Conservation (phyloP, 64 coral and sea anemone species). For the Pocillopora verrucosa region DNA sequence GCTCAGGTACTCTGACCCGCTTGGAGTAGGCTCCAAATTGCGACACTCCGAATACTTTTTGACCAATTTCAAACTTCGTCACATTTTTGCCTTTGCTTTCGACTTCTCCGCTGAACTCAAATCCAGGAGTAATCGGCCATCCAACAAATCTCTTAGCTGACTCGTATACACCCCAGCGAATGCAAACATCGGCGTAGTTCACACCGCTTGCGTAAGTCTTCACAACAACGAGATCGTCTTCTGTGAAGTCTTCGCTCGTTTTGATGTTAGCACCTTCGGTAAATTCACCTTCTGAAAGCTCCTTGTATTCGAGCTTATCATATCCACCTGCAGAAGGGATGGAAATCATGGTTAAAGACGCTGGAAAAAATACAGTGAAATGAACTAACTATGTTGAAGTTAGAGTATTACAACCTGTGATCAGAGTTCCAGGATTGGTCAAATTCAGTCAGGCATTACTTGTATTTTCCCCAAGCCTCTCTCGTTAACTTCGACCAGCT, state of each 20-base stretch:
- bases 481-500: no score
- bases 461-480: no score
- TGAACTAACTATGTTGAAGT: no score
- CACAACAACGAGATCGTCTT: constrained; percentile 78
- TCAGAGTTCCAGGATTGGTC: no score
- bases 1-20: constrained; percentile 76
- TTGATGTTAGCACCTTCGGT: constrained; percentile 89
- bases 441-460: no score
- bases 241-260: constrained; percentile 43
- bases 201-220: constrained; percentile 83
- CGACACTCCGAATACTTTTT: constrained; percentile 82
- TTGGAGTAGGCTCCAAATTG: constrained; percentile 91
- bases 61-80: constrained; percentile 80
- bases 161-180: constrained; percentile 91
- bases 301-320: constrained; percentile 74
- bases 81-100: constrained; percentile 80
- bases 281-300: constrained; percentile 44
- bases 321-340: constrained; percentile 88
- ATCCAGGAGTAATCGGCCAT: constrained; percentile 97
- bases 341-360: constrained; percentile 64
- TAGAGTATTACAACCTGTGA: no score
- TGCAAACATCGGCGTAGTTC: constrained; percentile 96
- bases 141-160: constrained; percentile 95
- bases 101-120: constrained; percentile 96
- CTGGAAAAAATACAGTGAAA: not conserved